Base-by-base conservation (phyloP, 2,888 invertebrate species). In the Andrena praecox region DNA sequence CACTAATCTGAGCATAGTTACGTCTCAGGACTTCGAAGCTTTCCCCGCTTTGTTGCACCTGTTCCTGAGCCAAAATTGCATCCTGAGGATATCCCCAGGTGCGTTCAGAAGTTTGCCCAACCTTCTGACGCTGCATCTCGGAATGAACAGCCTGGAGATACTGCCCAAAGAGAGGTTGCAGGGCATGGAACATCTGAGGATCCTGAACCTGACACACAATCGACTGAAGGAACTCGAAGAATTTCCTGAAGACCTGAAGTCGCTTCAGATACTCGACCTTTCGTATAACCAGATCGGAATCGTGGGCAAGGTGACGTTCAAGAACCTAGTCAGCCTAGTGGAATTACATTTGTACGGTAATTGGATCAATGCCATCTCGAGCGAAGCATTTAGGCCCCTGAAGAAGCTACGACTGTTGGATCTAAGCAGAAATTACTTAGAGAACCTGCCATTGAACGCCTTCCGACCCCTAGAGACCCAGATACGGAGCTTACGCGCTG, bases 171-270 rank as follows among this genome's bases (percentile, higher is more conserved):
- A 98, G 92, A 95, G 98, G 80, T 95, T 98, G 72, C 96, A 97
- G 93, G 98, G 98, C 59, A 95, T 98, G 84, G 96, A 96, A 89
- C 96, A 96, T 83, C 95, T 97, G 77, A 95, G 97, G 72, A 94
- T 96, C 84, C 94, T 98, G 62, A 98, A 98, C 94, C 95, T 98
- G 73, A 98, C 98, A n/a, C 97, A 96, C 92, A 98, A 98, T 93
- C 96, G 96, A 84, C 95, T 98, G 80, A 96, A 97, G 91, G 97
- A 97, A 85, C 94, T 98, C 70, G 97, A 97, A 93, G 97, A 97
- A 91, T 97, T 98, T 93, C 97, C 97, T 71, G 94, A 95, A 35
- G 97, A 98, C 94, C 95, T 98, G 84, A 96, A 96, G 87, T 96
- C 96, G 80, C 94, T 98, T 89, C 96, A 97, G 94, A 96, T 96